Conservation (phyloP, 2,888 invertebrate species). For the Calliopum simillimum region DNA sequence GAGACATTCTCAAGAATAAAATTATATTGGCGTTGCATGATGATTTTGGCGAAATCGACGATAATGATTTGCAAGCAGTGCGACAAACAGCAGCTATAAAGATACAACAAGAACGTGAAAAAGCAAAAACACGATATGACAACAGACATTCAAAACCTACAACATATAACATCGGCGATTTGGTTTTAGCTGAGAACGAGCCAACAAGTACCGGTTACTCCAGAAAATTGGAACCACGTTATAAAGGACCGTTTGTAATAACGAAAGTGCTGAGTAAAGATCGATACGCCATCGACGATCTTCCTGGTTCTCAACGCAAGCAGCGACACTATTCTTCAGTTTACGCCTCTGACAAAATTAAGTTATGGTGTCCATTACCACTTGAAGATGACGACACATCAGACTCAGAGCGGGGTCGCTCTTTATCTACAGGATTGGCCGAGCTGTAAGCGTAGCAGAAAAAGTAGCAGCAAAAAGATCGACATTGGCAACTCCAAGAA, state of each 20-base stretch:
- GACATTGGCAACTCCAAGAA: too few relatives aligned
- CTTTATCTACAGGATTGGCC: constrained; percentile 1
- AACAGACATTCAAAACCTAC: constrained; percentile 30
- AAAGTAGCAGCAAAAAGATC: background rate
- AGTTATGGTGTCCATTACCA: constrained; percentile 42
- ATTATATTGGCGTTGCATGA: constrained; percentile 12
- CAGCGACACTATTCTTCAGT: constrained; percentile 45
- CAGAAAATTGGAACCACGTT: constrained; percentile 46
- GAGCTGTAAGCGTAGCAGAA: background rate
- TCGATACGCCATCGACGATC: constrained; percentile 47
- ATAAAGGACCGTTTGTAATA: constrained; percentile 47
- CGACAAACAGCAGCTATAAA: background rate
- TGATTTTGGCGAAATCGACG: background rate
- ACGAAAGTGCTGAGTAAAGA: constrained; percentile 43
- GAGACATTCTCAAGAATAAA: constrained; percentile 25
- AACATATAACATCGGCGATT: too few relatives aligned
- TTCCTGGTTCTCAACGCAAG: constrained; percentile 44
- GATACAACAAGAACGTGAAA: constrained; percentile 2
- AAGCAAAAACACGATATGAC: constrained; percentile 38
- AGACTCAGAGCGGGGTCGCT: constrained; percentile 22
- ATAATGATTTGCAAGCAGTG: background rate
- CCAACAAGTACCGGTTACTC: constrained; percentile 39
- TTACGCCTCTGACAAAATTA: constrained; percentile 45
- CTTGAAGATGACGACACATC: background rate
- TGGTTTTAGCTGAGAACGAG: constrained; percentile 40